A percentile compares a stretch with the other conserved stretches of the same genome.
Evolutionary conservation across 2,113 vertebrate genomes (phyloP).

Genomic region (Mionectes macconnelli): DNA sequence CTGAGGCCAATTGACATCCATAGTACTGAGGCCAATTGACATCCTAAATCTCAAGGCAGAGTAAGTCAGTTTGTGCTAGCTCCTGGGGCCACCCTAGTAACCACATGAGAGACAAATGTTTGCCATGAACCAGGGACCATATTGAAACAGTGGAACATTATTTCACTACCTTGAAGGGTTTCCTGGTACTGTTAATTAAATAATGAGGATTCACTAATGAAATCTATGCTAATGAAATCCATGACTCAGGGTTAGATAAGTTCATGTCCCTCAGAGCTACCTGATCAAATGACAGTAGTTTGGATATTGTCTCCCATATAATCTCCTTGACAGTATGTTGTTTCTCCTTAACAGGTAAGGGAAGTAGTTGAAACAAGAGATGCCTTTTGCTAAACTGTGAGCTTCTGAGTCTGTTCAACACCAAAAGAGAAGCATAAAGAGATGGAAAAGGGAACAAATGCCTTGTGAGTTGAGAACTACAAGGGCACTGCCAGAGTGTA

Average conservation of each 20-base stretch:
- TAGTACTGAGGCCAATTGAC: neutral
- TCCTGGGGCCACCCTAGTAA: neutral
- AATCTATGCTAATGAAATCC: neutral
- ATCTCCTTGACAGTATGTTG: neutral
- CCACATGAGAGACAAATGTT: accelerated
- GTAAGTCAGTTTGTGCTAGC: neutral
- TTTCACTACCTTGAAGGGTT: neutral
- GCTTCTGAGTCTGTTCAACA: neutral
- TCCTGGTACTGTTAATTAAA: neutral
- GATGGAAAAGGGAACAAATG: neutral
- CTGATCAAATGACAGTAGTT: neutral
- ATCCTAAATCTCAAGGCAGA: neutral
- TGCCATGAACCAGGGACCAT: neutral
- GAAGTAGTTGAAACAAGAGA: neutral
- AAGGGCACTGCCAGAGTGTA: neutral
- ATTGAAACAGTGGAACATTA: neutral
- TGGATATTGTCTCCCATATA: neutral
- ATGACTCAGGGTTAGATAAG: neutral
- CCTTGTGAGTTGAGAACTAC: neutral
- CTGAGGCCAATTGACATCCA: neutral
- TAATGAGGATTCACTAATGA: neutral
- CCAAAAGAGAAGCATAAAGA: neutral
- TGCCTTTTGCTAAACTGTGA: neutral
- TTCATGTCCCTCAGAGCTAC: neutral
- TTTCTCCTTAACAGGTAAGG: neutral